Conservation (phyloP, 2,113 vertebrate species). For the Alethe castanea region DNA sequence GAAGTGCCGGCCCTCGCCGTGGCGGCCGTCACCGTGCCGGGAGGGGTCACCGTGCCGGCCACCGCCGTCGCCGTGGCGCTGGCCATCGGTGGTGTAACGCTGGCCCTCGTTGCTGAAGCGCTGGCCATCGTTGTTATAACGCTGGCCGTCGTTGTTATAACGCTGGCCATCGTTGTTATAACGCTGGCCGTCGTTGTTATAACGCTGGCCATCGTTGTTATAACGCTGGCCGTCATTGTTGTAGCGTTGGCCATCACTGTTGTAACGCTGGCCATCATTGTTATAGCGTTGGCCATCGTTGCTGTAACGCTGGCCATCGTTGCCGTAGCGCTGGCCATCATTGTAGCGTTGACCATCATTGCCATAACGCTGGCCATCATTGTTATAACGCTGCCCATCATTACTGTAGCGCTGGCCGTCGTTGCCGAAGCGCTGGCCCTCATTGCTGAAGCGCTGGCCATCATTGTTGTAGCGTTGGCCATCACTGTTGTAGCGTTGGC, state of each 20-base stretch:
- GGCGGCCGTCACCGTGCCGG: conserved; percentile 1
- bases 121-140: background rate
- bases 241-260: fast-evolving
- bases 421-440: too few relatives aligned
- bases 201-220: fast-evolving
- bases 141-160: background rate
- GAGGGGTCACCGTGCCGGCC: conserved; percentile 34
- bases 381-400: background rate
- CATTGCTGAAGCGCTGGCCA: fast-evolving
- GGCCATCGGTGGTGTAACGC: conserved; percentile 39
- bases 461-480: fast-evolving
- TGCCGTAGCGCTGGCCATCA: background rate
- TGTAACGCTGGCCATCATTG: background rate
- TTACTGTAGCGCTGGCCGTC: background rate
- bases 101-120: background rate
- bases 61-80: conserved; percentile 38
- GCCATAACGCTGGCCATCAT: fast-evolving
- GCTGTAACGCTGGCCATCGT: fast-evolving
- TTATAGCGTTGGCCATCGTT: background rate
- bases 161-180: background rate
- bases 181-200: fast-evolving
- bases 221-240: fast-evolving
- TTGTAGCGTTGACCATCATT: background rate
- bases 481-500: background rate
- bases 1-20: conserved; percentile 66